These are phyloP conservation scores for Kobus ellipsiprymnus DNA, from an alignment of 2,113 vertebrate genomes.

Conservation along the genomic window DNA sequence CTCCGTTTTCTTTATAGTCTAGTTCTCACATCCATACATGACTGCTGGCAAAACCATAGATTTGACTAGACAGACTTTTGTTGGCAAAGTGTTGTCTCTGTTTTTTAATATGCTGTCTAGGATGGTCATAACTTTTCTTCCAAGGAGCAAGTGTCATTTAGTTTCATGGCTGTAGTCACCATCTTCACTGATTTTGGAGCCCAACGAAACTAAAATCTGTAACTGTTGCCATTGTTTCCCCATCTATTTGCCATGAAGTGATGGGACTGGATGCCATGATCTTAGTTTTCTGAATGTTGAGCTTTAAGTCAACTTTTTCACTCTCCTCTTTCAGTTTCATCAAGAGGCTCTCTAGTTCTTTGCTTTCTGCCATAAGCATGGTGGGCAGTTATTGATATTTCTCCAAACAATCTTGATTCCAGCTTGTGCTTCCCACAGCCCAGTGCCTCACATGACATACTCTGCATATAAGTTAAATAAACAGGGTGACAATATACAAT, in stretches of 20 bases:
- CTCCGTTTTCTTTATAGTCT: background rate
- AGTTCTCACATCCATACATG: background rate
- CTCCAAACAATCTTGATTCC: background rate
- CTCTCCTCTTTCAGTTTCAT: background rate
- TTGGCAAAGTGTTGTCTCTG: background rate
- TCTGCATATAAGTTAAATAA: background rate
- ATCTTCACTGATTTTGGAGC: background rate
- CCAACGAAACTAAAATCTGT: background rate
- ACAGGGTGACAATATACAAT: background rate
- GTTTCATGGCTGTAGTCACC: background rate
- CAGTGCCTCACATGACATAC: background rate
- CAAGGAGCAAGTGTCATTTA: background rate
- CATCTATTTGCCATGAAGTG: background rate
- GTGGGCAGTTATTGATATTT: background rate
- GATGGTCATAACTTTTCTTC: background rate
- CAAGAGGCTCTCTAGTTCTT: background rate
- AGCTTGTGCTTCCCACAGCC: background rate
- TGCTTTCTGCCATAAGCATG: background rate
- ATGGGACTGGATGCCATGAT: background rate
- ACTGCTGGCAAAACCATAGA: background rate
- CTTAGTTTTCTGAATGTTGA: background rate
- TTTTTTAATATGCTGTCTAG: background rate
- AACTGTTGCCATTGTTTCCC: background rate
- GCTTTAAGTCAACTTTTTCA: background rate
- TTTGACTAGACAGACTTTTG: background rate